Evolutionary conservation across 2,113 vertebrate species (phyloP), one percentile per base, ranked within the genome.

Genomic region (Ophthalmolycus amberensis): DNA sequence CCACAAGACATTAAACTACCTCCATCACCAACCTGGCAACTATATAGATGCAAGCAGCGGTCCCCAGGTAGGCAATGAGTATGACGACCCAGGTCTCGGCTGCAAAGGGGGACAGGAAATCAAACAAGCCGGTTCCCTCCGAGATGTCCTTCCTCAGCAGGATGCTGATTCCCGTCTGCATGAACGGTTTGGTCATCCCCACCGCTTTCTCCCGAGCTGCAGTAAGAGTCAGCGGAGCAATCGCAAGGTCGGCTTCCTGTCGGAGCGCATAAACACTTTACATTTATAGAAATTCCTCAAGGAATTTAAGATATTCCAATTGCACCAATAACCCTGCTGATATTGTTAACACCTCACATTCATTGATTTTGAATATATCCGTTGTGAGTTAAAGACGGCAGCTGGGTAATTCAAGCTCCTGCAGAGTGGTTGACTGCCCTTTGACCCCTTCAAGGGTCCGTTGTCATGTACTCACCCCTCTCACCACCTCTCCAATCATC

Each of bases 121-220:
- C 93, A 89, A 97, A 97, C 69, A 96, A 91, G 0, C 92, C 92
- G 3, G 93, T 25, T 3, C 86, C 93, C 56, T 96, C 95, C 0
- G 95, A 92, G 65, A 90, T 86, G 62, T 97, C 96, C 70, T 94
- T 97, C 38, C 95, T 94, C 32, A 97, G 89, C 81, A 98, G 52
- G 90, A 98, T 96, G n/a, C 96, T 96, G 29, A 97, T 96, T 0
- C 97, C 97, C 0, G 96, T 97, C 90, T 97, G 95, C 94, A 97
- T 96, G 95, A 97, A 98, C 0, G 97, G 97, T 0, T 96, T 96
- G 84, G 95, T 97, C 95, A 98, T 97, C 63, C 93, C 96, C 14
- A 98, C 94, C 1, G 66, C 96, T 62, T 94, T 95, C 75, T 97
- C 97, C 25, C 97, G 90, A 5, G 90, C 90, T 0, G 96, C 95